phyloP scores from a whole-genome alignment of 2,888 invertebrate species.

The Andrena bucephala region DNA sequence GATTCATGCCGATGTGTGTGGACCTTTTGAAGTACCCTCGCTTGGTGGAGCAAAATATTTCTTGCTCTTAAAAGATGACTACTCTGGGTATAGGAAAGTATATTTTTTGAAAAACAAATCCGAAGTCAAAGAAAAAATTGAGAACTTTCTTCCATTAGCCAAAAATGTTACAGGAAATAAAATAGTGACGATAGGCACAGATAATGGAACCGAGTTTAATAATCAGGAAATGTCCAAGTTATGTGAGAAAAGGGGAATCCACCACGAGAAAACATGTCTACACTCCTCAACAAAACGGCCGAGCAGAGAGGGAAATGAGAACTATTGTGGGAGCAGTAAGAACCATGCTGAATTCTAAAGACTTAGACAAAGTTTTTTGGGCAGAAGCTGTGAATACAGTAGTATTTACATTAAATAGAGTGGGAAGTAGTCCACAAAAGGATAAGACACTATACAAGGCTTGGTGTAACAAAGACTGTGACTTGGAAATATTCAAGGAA shows the following conservation, averaged over 20 bases:
- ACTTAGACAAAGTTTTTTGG: constrained; percentile 2
- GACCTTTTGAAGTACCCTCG: not conserved
- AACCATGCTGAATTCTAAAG: not conserved
- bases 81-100: not conserved
- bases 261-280: not conserved
- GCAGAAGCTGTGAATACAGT: constrained; percentile 2
- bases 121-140: not conserved
- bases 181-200: not conserved
- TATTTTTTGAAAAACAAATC: constrained; percentile 2
- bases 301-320: not conserved
- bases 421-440: not conserved
- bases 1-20: not conserved
- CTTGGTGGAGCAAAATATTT: constrained; percentile 12
- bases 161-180: constrained; percentile 6
- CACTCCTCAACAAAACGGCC: constrained; percentile 12
- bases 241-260: not conserved
- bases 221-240: not conserved
- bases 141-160: not conserved
- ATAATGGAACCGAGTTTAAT: not conserved
- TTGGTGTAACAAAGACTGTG: not conserved
- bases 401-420: not conserved
- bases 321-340: not conserved
- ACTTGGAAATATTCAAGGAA: not conserved
- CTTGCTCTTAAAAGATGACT: not conserved
- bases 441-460: not conserved